phyloP scores from a whole-genome alignment of 1,140 invertebrate genomes.

The Sitophilus oryzae region DNA sequence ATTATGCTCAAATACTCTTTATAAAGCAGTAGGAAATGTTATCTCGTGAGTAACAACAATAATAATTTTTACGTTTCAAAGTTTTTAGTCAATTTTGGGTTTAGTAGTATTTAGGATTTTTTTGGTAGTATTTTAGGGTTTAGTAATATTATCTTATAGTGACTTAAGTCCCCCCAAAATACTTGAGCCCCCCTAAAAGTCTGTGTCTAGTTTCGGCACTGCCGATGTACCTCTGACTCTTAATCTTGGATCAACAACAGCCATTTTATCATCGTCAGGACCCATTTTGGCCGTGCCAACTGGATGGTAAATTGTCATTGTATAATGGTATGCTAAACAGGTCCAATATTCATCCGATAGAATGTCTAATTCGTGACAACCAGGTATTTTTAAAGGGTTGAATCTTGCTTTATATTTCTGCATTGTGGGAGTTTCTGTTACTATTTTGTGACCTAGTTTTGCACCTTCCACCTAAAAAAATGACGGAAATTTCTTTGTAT shows the following conservation, averaged over 20 bases:
- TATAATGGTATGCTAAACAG: conserved; percentile 62
- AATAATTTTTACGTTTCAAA: no score
- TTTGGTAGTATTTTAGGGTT: no score
- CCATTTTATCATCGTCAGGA: conserved; percentile 50
- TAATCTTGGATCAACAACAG: conserved; percentile 63
- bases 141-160: no score
- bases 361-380: conserved; percentile 50
- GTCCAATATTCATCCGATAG: conserved; percentile 64
- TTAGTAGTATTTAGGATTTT: no score
- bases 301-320: conserved; percentile 64
- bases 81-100: no score
- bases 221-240: conserved; percentile 48
- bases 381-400: conserved; percentile 56
- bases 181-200: no score
- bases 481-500: neutral
- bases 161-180: no score
- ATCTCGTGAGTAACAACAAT: no score
- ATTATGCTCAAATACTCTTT: no score
- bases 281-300: conserved; percentile 74
- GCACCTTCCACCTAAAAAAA: conserved; percentile 62
- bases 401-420: conserved; percentile 55
- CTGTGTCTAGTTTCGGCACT: no score
- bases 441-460: conserved; percentile 59
- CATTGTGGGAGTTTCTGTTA: conserved; percentile 56
- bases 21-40: no score